phyloP scores from a whole-genome alignment of 2,797 vertebrate genomes.

The Urocyon cinereoargenteus region DNA sequence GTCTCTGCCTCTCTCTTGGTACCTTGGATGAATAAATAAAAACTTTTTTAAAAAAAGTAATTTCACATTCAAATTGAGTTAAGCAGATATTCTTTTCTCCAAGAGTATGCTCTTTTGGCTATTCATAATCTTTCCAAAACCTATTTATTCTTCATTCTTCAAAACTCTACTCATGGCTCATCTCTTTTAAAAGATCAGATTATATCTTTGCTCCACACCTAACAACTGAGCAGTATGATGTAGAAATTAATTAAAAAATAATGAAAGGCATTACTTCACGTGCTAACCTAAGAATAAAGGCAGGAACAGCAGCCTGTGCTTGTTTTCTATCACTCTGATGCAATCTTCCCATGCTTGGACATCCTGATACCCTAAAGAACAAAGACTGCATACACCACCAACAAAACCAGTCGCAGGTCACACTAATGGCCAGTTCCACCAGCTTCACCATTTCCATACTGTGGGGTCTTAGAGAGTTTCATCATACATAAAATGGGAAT shows the following conservation, averaged over 20 bases:
- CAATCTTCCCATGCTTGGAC: not conserved
- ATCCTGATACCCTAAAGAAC: not conserved
- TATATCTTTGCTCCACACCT: not conserved
- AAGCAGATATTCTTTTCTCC: not conserved
- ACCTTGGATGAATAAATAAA: no score
- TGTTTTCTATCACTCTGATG: no score
- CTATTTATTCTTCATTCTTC: not conserved
- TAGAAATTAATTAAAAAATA: not conserved
- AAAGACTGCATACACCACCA: not conserved
- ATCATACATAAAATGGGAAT: not conserved
- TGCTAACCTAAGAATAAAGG: not conserved
- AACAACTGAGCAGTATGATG: not conserved
- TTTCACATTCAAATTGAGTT: not conserved
- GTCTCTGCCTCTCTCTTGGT: no score
- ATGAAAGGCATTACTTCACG: accelerated
- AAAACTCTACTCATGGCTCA: not conserved
- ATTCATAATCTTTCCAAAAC: not conserved
- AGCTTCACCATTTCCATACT: not conserved
- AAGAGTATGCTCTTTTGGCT: not conserved
- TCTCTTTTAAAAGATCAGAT: not conserved
- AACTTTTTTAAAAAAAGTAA: not conserved
- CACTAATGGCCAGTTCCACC: not conserved
- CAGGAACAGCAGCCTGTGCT: not conserved
- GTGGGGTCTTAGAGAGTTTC: accelerated
- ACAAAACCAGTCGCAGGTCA: not conserved